A percentile compares a stretch with the other conserved stretches of the same genome.
Conservation (phyloP, 1,140 invertebrate genomes). For the Steinernema feltiae region DNA sequence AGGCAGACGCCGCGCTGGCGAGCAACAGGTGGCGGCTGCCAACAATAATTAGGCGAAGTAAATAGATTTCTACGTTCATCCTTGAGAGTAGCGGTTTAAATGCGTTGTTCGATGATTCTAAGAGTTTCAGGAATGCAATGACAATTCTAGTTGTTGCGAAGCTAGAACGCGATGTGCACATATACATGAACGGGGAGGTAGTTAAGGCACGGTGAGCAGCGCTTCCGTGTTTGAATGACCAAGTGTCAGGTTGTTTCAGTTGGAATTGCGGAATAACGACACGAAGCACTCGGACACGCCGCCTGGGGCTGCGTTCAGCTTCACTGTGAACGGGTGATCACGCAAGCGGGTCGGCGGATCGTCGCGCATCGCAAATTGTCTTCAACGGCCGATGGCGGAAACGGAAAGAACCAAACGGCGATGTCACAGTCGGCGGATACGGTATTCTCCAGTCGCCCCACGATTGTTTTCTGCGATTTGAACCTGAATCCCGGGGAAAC, state of each 20-base stretch:
- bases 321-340: constrained; percentile 44
- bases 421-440: constrained; percentile 40
- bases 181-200: constrained; percentile 30
- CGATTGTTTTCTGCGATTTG: constrained; percentile 51
- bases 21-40: too few species aligned
- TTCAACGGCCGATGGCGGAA: constrained; percentile 22
- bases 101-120: too few species aligned
- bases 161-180: constrained; percentile 29
- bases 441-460: constrained; percentile 51
- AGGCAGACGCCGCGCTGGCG: too few species aligned
- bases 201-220: constrained; percentile 17
- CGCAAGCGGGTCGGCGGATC: constrained; percentile 19
- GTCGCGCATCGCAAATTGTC: constrained; percentile 18
- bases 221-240: neutral
- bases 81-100: too few species aligned
- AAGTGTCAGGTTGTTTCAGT: too few species aligned
- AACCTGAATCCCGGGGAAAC: constrained; percentile 36
- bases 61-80: too few species aligned
- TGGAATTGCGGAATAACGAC: constrained; percentile 21
- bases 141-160: constrained; percentile 18
- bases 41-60: too few species aligned
- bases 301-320: constrained; percentile 57
- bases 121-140: too few species aligned
- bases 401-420: constrained; percentile 34
- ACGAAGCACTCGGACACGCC: constrained; percentile 16